phyloP scores from a whole-genome alignment of 2,797 vertebrate species.

The Chanos chanos region DNA sequence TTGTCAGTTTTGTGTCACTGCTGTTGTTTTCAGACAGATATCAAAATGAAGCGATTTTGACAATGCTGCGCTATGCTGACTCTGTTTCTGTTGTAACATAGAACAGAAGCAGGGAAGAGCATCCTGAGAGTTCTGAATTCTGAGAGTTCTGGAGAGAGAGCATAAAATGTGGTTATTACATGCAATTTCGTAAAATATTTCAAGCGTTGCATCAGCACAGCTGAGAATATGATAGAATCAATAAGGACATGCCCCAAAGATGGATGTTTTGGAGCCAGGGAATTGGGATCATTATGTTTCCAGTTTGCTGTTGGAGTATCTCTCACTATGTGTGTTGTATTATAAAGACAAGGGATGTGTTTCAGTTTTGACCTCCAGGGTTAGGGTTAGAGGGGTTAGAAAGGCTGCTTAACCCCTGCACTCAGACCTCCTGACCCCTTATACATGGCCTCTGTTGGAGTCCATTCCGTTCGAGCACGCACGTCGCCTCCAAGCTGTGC shows the following conservation, averaged over 20 bases:
- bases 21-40: too few species aligned
- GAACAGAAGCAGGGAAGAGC: too few species aligned
- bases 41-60: too few species aligned
- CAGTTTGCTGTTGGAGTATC: slow-evolving; percentile 5
- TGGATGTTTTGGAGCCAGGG: slow-evolving; percentile 1
- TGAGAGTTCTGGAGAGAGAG: slow-evolving; percentile 28
- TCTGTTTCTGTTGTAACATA: not conserved
- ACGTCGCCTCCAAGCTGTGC: slow-evolving; percentile 45
- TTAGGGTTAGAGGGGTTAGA: slow-evolving; percentile 22
- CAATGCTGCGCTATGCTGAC: too few species aligned
- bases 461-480: slow-evolving; percentile 41
- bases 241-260: slow-evolving; percentile 11
- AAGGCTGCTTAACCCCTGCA: slow-evolving; percentile 45
- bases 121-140: too few species aligned
- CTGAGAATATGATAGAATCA: slow-evolving; percentile 32
- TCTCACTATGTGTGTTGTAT: slow-evolving; percentile 21
- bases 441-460: slow-evolving; percentile 35
- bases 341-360: slow-evolving; percentile 26
- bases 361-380: slow-evolving; percentile 47
- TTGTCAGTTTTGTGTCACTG: too few species aligned
- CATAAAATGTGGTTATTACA: slow-evolving; percentile 45
- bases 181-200: slow-evolving; percentile 60
- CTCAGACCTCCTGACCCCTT: slow-evolving; percentile 38
- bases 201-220: slow-evolving; percentile 58
- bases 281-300: slow-evolving; percentile 18